Evolutionary conservation across 2,797 vertebrate species (phyloP).

Genomic region (Babyrousa celebensis): DNA sequence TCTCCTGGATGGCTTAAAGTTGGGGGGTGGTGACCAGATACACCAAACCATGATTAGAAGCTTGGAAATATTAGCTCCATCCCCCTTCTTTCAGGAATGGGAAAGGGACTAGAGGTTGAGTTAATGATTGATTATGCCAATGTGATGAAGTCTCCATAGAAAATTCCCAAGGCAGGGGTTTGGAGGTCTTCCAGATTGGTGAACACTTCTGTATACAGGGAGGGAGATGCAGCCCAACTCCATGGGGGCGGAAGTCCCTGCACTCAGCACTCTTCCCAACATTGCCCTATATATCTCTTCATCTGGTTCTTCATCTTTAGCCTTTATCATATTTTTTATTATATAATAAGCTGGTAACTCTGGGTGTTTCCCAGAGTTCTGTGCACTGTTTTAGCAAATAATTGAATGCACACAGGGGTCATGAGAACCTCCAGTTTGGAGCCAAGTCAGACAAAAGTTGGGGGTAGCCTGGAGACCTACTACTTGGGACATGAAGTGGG

Average conservation of each 20-base stretch:
- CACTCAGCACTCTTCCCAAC: background rate
- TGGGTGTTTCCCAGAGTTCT: background rate
- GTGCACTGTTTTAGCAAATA: background rate
- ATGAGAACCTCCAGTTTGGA: background rate
- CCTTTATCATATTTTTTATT: background rate
- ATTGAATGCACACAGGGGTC: background rate
- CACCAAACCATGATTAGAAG: background rate
- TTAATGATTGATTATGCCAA: background rate
- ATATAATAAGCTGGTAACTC: background rate
- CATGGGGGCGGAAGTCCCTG: background rate
- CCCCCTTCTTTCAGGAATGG: background rate
- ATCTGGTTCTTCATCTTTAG: background rate
- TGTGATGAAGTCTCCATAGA: background rate
- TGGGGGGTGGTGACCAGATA: background rate
- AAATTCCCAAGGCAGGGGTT: background rate
- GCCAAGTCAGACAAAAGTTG: background rate
- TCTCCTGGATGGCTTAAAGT: background rate
- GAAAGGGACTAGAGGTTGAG: background rate
- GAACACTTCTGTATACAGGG: background rate
- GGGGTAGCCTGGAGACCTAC: background rate
- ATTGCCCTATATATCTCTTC: background rate
- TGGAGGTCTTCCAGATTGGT: background rate
- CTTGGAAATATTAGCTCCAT: background rate
- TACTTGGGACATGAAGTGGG: background rate
- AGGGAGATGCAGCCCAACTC: background rate